Evolutionary conservation across 2,888 invertebrate species (phyloP), one percentile per base, ranked within the genome.

Genomic region (Cataglyphis albicans): DNA sequence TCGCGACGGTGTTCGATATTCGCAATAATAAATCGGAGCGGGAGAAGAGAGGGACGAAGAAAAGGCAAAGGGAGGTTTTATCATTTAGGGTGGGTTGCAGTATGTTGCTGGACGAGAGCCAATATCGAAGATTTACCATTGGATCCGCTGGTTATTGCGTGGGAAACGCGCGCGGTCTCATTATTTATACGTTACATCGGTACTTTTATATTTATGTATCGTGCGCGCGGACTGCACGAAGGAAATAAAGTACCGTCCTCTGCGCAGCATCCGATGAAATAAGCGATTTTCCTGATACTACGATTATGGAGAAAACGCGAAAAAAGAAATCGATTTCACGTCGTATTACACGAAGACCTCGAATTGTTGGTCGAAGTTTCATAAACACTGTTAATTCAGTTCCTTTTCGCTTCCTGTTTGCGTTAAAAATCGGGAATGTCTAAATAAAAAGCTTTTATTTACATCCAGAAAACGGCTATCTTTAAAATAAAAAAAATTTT

Each of bases 91-190:
- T 12, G 68, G 35, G 32, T 59, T 82, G 70, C 82, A 75, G 68
- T 76, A 76, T 76, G 84, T 89, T 85, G 89, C 84, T 89, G 87
- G 83, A 87, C 59, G 83, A 74, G 72, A 64, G 89, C 92, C 92
- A 93, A 92, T 92, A 91, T 91, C 90, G 88, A 91, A 93, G 93
- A 93, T 93, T 93, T 93, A 93, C 88, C 92, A 89, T 89, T 87
- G 87, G 59, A 87, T 88, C 88, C 88, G 83, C 84, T 87, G 87
- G 91, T 93, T 93, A 92, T 93, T 92, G 90, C 93, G 89, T 86
- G 87, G 84, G 84, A 90, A 90, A 87, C 85, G 84, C 87, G 89
- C 85, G 86, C 86, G 90, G 86, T 86, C 86, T 90, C 90, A 90
- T 93, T 93, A 92, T 92, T 92, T 92, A 93, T 90, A 89, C 89